phyloP scores from a whole-genome alignment of 2,113 vertebrate genomes.

The Bathybates hornii region DNA sequence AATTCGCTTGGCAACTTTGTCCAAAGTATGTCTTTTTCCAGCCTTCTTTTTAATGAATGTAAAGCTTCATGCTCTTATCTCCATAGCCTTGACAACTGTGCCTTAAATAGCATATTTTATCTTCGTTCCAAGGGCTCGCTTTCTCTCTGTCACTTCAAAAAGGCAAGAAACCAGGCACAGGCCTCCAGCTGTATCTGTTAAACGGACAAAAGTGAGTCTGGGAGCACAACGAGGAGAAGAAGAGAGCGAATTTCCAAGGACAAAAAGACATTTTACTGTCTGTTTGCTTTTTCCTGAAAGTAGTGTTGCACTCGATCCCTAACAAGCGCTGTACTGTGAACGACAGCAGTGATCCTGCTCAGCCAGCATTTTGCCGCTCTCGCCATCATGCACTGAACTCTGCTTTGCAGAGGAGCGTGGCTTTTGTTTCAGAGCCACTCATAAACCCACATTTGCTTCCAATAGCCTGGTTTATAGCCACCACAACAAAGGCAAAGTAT shows the following conservation, averaged over 20 bases:
- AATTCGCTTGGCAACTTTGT: conserved; percentile 6
- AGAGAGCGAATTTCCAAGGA: conserved; percentile 3
- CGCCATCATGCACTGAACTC: conserved; percentile 45
- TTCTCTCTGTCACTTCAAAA: conserved; percentile 1
- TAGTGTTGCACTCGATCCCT: conserved; percentile 43
- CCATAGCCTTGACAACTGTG: conserved; percentile 47
- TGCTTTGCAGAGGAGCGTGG: not conserved
- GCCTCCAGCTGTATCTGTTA: conserved; percentile 32
- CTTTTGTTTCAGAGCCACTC: conserved; percentile 1
- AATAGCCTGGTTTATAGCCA: conserved; percentile 13
- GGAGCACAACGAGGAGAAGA: not conserved
- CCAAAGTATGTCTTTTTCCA: conserved; percentile 35
- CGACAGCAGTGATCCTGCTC: conserved; percentile 49
- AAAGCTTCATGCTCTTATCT: conserved; percentile 38
- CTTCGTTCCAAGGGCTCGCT: conserved; percentile 9
- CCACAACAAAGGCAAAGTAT: conserved; percentile 42
- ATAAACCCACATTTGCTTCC: conserved; percentile 27
- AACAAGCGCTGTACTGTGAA: conserved; percentile 62
- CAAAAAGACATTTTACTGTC: not conserved
- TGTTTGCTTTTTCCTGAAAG: not conserved
- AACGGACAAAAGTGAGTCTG: conserved; percentile 6
- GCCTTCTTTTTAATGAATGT: conserved; percentile 45
- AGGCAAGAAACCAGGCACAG: conserved; percentile 26
- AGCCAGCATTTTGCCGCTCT: conserved; percentile 28
- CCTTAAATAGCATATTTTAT: conserved; percentile 24